Base-by-base conservation (phyloP, 2,113 vertebrate genomes). In the Tenebrosternarchus preto region DNA sequence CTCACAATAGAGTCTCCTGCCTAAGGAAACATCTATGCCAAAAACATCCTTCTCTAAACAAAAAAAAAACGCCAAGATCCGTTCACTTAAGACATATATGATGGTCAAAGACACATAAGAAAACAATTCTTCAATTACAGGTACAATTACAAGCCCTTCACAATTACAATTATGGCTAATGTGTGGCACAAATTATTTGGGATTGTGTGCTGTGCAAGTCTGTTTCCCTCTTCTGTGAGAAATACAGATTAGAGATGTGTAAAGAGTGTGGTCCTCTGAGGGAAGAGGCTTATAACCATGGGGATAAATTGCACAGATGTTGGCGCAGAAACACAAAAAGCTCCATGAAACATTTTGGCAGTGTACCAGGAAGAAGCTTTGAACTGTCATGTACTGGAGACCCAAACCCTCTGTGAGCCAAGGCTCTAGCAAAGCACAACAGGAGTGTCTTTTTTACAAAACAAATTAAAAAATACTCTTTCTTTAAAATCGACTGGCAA, bases 331-430 rank as follows among this genome's bases (percentile, higher is more conserved):
- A 59, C 56, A 19, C 46, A 68, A 56, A 56, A 69, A 53, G 33
- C 55, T 55, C 33, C 68, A 74, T 57, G 75, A 61, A 79, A 79
- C 43, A 55, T 1, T 46, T 24, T 68, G 66, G 76, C 27, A 39
- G 22, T 55, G 33, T 50, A 55, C 63, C 50, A 75, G 70, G 63
- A 73, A 8, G 60, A 72, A 53, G 43, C 36, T 12, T 59, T 85
- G 53, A 60, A 70, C 80, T 78, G 88, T 91, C 81, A 89, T 90
- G 92, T 85, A 92, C 91, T 88, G 84, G 82, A 85, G 83, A 82
- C 73, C 80, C 81, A 84, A 77, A 80, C 16, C 27, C 69, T 66
- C 66, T 36, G 53, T 67, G 8, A 55, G 46, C 46, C 25, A 76
- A 22, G 12, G 20, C 31, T 55, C 79, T 33, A 64, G 67, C 15